A percentile compares a stretch with the other conserved stretches of the same genome.
These are phyloP conservation scores for Antigone vipio DNA, from an alignment of 2,113 vertebrate species.

Conservation along the genomic window DNA sequence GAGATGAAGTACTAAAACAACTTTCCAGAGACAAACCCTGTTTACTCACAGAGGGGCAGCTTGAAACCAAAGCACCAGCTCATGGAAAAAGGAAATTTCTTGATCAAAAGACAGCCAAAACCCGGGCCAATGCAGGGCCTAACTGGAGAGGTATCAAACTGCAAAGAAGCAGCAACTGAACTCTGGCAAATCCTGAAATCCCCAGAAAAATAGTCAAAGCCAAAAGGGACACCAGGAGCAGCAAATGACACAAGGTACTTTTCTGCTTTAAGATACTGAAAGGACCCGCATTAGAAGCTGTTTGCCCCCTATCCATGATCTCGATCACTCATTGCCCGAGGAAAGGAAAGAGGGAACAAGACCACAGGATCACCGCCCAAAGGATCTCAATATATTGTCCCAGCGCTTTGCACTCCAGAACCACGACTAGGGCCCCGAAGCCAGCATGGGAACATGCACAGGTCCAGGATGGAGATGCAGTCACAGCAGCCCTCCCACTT, in stretches of 20 bases:
- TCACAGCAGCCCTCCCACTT: not conserved
- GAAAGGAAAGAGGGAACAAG: not conserved
- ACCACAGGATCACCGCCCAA: not conserved
- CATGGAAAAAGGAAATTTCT: not conserved
- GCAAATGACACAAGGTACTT: not conserved
- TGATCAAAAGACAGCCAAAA: not conserved
- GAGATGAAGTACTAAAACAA: not conserved
- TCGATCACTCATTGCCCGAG: not conserved
- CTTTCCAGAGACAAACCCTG: not conserved
- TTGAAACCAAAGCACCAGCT: not conserved
- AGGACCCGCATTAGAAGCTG: not conserved
- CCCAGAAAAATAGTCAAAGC: not conserved
- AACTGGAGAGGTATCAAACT: not conserved
- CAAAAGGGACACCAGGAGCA: not conserved
- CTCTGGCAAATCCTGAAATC: not conserved
- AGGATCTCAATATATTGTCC: fast-evolving
- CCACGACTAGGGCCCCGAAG: not conserved
- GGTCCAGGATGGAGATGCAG: not conserved
- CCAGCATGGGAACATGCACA: fast-evolving
- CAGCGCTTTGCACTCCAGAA: not conserved
- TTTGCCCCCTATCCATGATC: not conserved
- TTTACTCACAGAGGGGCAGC: not conserved
- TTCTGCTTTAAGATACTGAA: fast-evolving
- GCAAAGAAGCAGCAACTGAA: not conserved
- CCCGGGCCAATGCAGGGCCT: not conserved